Evolutionary conservation across 2,797 vertebrate genomes (phyloP).

Genomic region (Eremophila alpestris): DNA sequence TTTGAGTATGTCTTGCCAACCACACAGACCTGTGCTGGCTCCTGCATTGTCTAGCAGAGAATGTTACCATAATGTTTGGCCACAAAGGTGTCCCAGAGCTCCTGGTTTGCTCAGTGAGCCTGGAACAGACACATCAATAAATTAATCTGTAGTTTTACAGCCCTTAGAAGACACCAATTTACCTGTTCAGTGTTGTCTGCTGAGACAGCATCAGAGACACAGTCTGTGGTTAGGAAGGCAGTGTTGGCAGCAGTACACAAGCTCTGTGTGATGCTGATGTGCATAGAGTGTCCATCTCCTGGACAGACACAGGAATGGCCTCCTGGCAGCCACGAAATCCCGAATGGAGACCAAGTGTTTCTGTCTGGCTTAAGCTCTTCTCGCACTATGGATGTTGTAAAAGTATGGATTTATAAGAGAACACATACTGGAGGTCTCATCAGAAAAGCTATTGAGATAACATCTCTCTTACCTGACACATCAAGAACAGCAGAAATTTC

Average conservation of each 20-base stretch:
- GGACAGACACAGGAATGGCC: neutral
- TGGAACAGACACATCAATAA: neutral
- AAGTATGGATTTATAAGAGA: neutral
- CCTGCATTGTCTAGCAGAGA: neutral
- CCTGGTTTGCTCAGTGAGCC: neutral
- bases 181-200: neutral
- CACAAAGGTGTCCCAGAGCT: neutral
- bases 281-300: neutral
- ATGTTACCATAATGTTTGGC: neutral
- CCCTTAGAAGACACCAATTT: neutral
- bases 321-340: neutral
- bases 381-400: neutral
- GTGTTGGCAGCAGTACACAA: neutral
- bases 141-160: neutral
- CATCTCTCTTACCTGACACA: neutral
- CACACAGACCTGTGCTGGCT: accelerated
- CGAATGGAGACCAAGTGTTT: neutral
- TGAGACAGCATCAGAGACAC: neutral
- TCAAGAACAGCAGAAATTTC: neutral
- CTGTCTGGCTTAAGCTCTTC: neutral
- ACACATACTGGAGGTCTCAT: neutral
- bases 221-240: neutral
- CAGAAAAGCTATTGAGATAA: neutral
- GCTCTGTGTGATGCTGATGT: neutral
- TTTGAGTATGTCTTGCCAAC: neutral